Percentiles rank a stretch among this genome's conserved stretches.
Conservation (phyloP, 2,888 invertebrate genomes). For the Callyntrura sp. region DNA sequence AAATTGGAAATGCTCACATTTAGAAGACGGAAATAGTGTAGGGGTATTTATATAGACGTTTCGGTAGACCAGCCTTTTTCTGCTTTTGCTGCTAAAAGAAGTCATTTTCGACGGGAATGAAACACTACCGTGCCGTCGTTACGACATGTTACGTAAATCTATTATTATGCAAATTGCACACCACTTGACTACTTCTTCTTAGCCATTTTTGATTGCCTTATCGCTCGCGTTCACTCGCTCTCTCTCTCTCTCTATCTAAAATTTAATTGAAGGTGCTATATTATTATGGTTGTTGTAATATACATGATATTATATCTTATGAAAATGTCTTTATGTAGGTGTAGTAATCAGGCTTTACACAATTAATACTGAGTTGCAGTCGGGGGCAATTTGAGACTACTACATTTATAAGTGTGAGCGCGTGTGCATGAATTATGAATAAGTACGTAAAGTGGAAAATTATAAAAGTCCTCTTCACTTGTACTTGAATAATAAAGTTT, state of each 20-base stretch:
- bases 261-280: constrained; percentile 62
- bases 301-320: neutral
- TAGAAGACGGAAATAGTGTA: neutral
- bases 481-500: neutral
- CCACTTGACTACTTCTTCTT: neutral
- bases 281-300: neutral
- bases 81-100: neutral
- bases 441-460: neutral
- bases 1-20: constrained; percentile 7
- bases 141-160: neutral
- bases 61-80: neutral
- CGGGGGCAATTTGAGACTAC: constrained; percentile 39
- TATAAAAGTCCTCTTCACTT: neutral
- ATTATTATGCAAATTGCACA: neutral
- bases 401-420: neutral
- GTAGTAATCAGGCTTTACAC: constrained; percentile 12
- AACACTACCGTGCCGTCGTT: neutral
- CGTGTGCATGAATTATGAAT: neutral
- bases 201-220: constrained; percentile 58
- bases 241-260: too few species aligned
- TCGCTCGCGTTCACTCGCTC: neutral
- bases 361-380: constrained; percentile 31
- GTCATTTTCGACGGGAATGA: neutral
- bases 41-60: neutral
- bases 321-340: neutral